Evolutionary conservation across 2,888 invertebrate genomes (phyloP).

Genomic region (Crepidodera aurea): DNA sequence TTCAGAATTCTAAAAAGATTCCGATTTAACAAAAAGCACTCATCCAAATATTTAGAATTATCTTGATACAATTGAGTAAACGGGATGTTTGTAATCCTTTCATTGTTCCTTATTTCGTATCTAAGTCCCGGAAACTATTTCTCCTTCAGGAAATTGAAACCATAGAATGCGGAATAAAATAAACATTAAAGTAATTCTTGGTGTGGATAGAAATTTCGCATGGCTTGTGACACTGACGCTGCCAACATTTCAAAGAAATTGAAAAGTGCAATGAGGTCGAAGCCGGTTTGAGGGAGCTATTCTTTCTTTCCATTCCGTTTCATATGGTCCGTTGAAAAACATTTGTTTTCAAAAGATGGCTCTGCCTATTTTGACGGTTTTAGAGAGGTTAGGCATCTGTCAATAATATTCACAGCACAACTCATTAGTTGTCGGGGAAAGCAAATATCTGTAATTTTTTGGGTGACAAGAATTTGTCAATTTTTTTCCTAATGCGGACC

Average conservation of each 20-base stretch:
- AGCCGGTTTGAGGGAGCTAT: not conserved
- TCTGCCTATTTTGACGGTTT: no score
- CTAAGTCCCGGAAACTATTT: slow-evolving; percentile 23
- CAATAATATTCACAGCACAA: no score
- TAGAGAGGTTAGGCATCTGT: no score
- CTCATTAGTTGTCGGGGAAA: no score
- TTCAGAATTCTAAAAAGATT: no score
- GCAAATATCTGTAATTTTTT: no score
- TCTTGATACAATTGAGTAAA: slow-evolving; percentile 1
- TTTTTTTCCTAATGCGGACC: no score
- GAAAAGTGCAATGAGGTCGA: not conserved
- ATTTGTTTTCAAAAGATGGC: no score
- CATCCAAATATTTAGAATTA: slow-evolving; percentile 8
- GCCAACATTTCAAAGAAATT: not conserved
- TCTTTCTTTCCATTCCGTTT: no score
- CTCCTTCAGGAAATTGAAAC: slow-evolving; percentile 32
- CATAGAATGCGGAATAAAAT: slow-evolving; percentile 23
- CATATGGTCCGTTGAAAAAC: no score
- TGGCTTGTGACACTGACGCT: not conserved
- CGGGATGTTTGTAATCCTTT: slow-evolving; percentile 19
- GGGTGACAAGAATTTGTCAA: no score
- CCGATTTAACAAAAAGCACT: no score
- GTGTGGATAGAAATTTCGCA: slow-evolving; percentile 4
- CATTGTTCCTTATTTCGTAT: slow-evolving; percentile 15
- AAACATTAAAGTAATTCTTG: slow-evolving; percentile 27